These are phyloP conservation scores for Parnassius glacialis DNA, from an alignment of 2,888 invertebrate genomes.

Conservation along the genomic window DNA sequence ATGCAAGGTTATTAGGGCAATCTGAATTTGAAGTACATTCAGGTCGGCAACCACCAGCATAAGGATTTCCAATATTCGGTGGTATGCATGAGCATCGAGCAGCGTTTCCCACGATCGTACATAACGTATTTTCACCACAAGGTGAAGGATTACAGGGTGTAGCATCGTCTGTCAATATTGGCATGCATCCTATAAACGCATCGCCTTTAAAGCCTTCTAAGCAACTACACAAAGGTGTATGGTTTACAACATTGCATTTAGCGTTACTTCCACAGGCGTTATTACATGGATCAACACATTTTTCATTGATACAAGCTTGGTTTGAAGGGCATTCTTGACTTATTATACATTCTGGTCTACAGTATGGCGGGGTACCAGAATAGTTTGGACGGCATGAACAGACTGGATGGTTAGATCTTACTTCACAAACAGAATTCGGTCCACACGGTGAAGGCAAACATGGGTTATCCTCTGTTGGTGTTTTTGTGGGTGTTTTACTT, in stretches of 20 bases:
- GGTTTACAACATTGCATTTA: slow-evolving; percentile 88
- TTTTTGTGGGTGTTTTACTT: slow-evolving; percentile 54
- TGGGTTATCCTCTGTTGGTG: slow-evolving; percentile 75
- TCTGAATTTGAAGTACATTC: slow-evolving; percentile 92
- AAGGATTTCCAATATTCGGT: slow-evolving; percentile 93
- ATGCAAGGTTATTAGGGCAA: slow-evolving; percentile 88
- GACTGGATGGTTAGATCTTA: slow-evolving; percentile 88
- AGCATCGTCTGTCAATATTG: slow-evolving; percentile 63
- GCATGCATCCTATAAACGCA: slow-evolving; percentile 90
- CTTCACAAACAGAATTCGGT: slow-evolving; percentile 91
- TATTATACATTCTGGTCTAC: slow-evolving; percentile 90
- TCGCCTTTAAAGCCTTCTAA: slow-evolving; percentile 89
- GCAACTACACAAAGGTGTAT: slow-evolving; percentile 91
- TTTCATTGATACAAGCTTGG: slow-evolving; percentile 90
- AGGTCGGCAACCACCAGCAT: slow-evolving; percentile 90
- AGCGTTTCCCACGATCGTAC: slow-evolving; percentile 84
- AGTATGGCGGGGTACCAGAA: slow-evolving; percentile 90
- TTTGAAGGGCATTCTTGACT: slow-evolving; percentile 90
- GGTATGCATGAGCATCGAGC: slow-evolving; percentile 92
- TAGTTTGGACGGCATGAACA: slow-evolving; percentile 90
- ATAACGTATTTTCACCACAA: slow-evolving; percentile 92
- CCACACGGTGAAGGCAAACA: slow-evolving; percentile 88
- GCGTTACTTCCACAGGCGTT: slow-evolving; percentile 90
- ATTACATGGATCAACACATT: slow-evolving; percentile 90
- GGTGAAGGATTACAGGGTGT: slow-evolving; percentile 90